Conservation (phyloP, 2,113 vertebrate species). For the Callaeas wilsoni region DNA sequence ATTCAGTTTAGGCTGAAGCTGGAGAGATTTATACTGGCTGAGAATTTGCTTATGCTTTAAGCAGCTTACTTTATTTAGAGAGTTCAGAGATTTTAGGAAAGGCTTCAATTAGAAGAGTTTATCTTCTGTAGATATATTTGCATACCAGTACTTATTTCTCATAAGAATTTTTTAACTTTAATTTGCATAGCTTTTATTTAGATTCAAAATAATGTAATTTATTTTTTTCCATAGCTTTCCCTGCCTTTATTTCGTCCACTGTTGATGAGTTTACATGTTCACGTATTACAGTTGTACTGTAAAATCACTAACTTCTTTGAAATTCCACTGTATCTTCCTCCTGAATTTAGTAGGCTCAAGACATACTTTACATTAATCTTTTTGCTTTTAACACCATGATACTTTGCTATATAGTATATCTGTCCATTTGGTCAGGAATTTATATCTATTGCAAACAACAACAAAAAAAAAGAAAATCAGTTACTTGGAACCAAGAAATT, state of each 20-base stretch:
- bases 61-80: slow-evolving; percentile 26
- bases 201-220: neutral
- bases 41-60: slow-evolving; percentile 48
- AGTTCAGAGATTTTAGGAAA: slow-evolving; percentile 12
- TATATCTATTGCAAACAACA: neutral
- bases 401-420: neutral
- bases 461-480: neutral
- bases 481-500: neutral
- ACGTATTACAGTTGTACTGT: neutral
- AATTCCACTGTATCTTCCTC: neutral
- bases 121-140: neutral
- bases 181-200: neutral
- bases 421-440: neutral
- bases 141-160: neutral
- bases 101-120: neutral
- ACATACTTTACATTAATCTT: neutral
- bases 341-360: neutral
- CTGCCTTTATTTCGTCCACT: neutral
- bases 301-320: neutral
- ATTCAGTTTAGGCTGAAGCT: slow-evolving; percentile 24
- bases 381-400: neutral
- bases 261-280: neutral
- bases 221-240: neutral
- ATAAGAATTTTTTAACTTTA: neutral
- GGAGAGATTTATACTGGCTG: slow-evolving; percentile 7